Conservation (phyloP, 2,113 vertebrate species). For the Equus quagga region DNA sequence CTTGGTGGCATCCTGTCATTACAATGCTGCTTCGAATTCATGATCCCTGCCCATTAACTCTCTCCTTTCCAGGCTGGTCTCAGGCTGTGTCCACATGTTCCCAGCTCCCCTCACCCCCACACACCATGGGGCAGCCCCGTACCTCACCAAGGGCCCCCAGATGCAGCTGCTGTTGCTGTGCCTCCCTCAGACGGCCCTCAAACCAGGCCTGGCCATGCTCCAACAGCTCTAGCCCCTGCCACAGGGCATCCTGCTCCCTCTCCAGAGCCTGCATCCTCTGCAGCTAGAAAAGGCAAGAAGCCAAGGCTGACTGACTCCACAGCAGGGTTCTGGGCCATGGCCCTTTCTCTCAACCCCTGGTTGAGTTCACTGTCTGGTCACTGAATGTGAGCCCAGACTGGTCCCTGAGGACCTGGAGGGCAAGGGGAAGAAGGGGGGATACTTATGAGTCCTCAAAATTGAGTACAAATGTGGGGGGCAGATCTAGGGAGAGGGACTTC, state of each 20-base stretch:
- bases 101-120: neutral
- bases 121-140: neutral
- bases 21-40: neutral
- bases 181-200: slow-evolving; percentile 68
- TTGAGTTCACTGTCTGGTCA: neutral
- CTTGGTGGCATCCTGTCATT: slow-evolving; percentile 13
- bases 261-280: slow-evolving; percentile 81
- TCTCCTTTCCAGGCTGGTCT: neutral
- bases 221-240: slow-evolving; percentile 83
- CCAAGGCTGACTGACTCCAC: neutral
- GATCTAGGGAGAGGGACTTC: neutral
- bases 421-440: neutral
- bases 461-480: neutral
- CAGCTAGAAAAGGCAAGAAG: slow-evolving; percentile 64
- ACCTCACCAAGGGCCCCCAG: slow-evolving; percentile 72
- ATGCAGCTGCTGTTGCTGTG: slow-evolving; percentile 69
- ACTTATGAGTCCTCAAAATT: neutral
- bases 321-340: neutral
- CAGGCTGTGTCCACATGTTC: neutral
- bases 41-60: slow-evolving; percentile 52
- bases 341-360: neutral
- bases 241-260: slow-evolving; percentile 77
- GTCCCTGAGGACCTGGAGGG: neutral
- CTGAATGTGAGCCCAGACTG: neutral
- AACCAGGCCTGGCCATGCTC: slow-evolving; percentile 78